These are phyloP conservation scores for Galemys pyrenaicus DNA, from an alignment of 2,113 vertebrate species.

Conservation along the genomic window DNA sequence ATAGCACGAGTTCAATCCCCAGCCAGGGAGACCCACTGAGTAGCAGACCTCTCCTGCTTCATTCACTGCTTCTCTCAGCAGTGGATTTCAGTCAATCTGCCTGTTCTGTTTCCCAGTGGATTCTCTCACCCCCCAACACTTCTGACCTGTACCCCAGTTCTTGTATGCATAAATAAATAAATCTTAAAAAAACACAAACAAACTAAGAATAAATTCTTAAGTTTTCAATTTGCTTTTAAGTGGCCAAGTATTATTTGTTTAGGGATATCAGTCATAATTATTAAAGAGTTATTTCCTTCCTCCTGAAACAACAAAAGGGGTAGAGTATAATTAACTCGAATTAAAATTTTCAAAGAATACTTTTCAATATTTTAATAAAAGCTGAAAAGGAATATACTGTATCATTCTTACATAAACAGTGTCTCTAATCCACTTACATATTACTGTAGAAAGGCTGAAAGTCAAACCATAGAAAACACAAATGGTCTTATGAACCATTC, in stretches of 20 bases:
- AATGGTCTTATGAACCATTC: background rate
- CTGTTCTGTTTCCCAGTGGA: no score
- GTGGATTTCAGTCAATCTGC: no score
- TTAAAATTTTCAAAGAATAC: background rate
- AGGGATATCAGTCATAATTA: background rate
- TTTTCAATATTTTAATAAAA: slow-evolving; percentile 20
- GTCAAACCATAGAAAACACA: background rate
- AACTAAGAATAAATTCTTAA: background rate
- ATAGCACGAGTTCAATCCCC: no score
- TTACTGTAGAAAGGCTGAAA: slow-evolving; percentile 15
- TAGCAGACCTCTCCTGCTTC: no score
- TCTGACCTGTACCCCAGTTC: no score
- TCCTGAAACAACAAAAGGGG: background rate
- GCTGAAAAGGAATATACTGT: background rate
- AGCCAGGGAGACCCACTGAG: no score
- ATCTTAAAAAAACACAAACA: no score
- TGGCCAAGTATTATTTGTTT: background rate
- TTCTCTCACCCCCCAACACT: no score
- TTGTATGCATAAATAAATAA: no score
- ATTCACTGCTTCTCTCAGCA: no score
- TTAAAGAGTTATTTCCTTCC: slow-evolving; percentile 11
- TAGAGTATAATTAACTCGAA: background rate
- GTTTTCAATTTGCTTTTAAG: slow-evolving; percentile 53
- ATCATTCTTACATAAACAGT: background rate
- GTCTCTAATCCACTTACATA: background rate